Percentiles rank a stretch among this genome's conserved stretches.
phyloP scores from a whole-genome alignment of 2,888 invertebrate genomes.

The Tetrapedia diversipes region DNA sequence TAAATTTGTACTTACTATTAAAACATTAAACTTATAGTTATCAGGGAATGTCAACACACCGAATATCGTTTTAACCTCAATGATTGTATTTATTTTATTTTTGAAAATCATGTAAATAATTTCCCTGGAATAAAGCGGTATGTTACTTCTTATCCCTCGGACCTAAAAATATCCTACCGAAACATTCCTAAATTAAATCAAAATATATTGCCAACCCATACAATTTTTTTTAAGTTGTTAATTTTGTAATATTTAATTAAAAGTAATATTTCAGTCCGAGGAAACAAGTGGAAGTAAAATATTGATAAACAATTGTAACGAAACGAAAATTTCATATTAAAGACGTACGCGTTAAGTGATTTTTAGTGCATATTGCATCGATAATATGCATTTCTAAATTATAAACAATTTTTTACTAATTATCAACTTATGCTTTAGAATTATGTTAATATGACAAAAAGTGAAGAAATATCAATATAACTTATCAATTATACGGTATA shows the following conservation, averaged over 20 bases:
- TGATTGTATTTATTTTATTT: slow-evolving; percentile 31
- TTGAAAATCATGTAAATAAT: slow-evolving; percentile 38
- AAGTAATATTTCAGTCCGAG: too few relatives aligned
- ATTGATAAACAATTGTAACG: too few relatives aligned
- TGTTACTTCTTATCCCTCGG: slow-evolving; percentile 3
- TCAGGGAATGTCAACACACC: slow-evolving; percentile 13
- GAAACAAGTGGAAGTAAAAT: too few relatives aligned
- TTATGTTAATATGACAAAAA: slow-evolving; percentile 4
- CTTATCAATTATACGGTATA: slow-evolving; percentile 1
- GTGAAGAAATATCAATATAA: slow-evolving; percentile 1
- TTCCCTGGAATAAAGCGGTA: slow-evolving; percentile 18
- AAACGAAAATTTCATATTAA: background rate
- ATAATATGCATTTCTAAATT: too few relatives aligned
- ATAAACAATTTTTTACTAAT: too few relatives aligned
- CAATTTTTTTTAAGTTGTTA: background rate
- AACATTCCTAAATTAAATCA: background rate
- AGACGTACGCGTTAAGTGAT: too few relatives aligned
- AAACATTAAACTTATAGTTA: slow-evolving; percentile 10
- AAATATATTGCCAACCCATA: background rate
- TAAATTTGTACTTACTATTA: slow-evolving; percentile 47
- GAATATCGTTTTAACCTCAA: slow-evolving; percentile 25
- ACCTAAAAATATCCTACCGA: background rate
- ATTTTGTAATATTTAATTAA: background rate
- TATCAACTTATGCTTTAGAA: background rate
- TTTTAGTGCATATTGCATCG: too few relatives aligned